Evolutionary conservation across 2,888 invertebrate species (phyloP).

Genomic region (Synanthedon vespiformis): DNA sequence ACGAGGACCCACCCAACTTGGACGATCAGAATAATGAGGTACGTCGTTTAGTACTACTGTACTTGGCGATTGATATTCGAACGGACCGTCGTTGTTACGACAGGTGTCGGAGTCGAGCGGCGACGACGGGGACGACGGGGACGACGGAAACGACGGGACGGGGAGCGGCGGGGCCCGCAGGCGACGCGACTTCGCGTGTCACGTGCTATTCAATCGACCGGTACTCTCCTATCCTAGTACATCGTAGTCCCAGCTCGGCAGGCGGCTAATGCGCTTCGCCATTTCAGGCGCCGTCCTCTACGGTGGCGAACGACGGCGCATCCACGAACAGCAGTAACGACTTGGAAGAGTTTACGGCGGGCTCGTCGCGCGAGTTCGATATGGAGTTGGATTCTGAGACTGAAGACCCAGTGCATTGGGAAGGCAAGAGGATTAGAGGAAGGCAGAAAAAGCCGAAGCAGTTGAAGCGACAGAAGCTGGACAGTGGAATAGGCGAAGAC

Average conservation of each 20-base stretch:
- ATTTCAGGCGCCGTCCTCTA: neutral
- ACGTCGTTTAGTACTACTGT: neutral
- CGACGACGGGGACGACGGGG: neutral
- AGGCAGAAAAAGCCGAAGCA: constrained; percentile 10
- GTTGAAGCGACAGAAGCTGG: constrained; percentile 69
- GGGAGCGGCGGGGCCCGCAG: neutral
- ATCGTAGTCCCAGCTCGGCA: too few relatives aligned
- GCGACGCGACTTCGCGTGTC: neutral
- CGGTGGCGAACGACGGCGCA: constrained; percentile 7
- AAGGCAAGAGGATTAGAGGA: constrained; percentile 1
- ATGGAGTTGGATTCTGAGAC: constrained; percentile 1
- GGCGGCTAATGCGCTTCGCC: neutral
- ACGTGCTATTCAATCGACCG: too few relatives aligned
- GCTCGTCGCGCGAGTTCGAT: neutral
- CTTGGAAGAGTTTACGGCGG: neutral
- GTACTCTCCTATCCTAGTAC: too few relatives aligned
- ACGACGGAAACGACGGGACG: neutral
- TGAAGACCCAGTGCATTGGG: constrained; percentile 5
- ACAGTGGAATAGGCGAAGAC: constrained; percentile 73
- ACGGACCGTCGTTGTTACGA: too few relatives aligned
- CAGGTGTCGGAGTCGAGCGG: neutral
- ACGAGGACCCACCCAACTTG: constrained; percentile 3
- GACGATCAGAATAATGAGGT: neutral
- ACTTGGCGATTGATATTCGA: too few relatives aligned
- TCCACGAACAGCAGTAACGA: neutral